Base-by-base conservation (phyloP, 2,113 vertebrate genomes). In the Ornithorhynchus anatinus region DNA sequence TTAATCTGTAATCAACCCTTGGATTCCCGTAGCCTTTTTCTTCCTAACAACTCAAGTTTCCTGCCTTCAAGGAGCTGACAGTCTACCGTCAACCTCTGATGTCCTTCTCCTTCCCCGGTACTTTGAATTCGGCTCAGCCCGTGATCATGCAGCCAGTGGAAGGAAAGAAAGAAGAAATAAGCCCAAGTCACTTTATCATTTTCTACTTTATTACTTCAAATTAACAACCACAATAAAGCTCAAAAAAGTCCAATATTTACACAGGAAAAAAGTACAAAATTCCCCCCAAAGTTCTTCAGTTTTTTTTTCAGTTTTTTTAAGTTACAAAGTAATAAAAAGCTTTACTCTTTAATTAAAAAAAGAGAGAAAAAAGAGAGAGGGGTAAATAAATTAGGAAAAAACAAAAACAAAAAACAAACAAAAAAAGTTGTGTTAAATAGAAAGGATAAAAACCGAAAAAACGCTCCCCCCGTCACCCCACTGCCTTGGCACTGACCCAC, bases 201-300 rank as follows among this genome's bases (percentile, higher is more conserved):
- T 94, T 93, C 94, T 94, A 94, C 94, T 94, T 94, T 94, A 94
- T 94, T 94, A 94, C 94, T 94, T 94, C 92, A 94, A 94, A 94
- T 94, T 91, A 94, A 94, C 94, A 93, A 94, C 92, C 94, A 94
- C 94, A 63, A 94, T 94, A 94, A 94, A 94, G 93, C 93, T 94
- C 92, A 94, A 94, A 94, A 94, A 94, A 94, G 91, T 94, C 91
- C 93, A 91, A 92, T 94, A 94, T 94, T 94, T 94, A 94, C 92
- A 94, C 94, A 94, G 93, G 93, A 94, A 94, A 94, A 94, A 94
- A 94, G 94, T 94, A 94, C 93, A 94, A 94, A 94, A 94, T 92
- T 87, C 92, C 93, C 88, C 92, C 92, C 91, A 91, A 92, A 94
- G 91, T 93, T 94, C 91, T 84, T 91, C 91, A 89, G 89, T 92